phyloP scores from a whole-genome alignment of 2,113 vertebrate species.

The Gymnorhina tibicen region DNA sequence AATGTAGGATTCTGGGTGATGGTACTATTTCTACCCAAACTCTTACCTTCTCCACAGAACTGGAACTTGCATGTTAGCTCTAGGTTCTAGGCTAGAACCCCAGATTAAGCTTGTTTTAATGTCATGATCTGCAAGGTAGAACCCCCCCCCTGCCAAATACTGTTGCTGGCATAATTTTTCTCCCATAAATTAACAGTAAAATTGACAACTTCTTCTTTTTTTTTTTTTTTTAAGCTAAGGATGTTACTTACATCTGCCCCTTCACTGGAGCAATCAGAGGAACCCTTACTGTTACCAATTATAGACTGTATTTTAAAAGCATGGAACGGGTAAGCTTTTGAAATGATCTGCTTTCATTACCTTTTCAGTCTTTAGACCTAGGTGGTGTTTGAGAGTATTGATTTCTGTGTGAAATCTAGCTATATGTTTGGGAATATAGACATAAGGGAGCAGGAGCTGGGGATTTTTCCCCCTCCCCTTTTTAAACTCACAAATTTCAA shows the following conservation, averaged over 20 bases:
- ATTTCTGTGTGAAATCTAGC: not conserved
- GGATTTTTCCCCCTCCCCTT: conserved; percentile 26
- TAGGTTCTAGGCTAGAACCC: not conserved
- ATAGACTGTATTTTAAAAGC: conserved; percentile 94
- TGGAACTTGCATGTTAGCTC: not conserved
- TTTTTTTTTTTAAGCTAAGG: conserved; percentile 80
- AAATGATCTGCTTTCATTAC: not conserved
- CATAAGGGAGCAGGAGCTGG: not conserved
- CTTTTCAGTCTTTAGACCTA: not conserved
- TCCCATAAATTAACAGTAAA: not conserved
- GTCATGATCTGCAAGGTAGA: not conserved
- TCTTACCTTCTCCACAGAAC: not conserved
- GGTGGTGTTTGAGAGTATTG: not conserved
- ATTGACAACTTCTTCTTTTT: not conserved
- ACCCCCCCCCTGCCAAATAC: not conserved
- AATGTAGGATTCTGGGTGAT: not conserved
- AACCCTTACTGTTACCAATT: conserved; percentile 91
- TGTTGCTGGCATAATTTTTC: not conserved
- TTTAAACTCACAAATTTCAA: conserved; percentile 52
- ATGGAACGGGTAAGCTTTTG: conserved; percentile 86
- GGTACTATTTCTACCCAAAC: not conserved
- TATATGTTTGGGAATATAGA: not conserved
- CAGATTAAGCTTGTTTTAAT: not conserved
- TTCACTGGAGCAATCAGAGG: conserved; percentile 91
- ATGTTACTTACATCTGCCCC: conserved; percentile 95